These are phyloP conservation scores for Copsychus sechellarum DNA, from an alignment of 2,113 vertebrate genomes.

Conservation along the genomic window DNA sequence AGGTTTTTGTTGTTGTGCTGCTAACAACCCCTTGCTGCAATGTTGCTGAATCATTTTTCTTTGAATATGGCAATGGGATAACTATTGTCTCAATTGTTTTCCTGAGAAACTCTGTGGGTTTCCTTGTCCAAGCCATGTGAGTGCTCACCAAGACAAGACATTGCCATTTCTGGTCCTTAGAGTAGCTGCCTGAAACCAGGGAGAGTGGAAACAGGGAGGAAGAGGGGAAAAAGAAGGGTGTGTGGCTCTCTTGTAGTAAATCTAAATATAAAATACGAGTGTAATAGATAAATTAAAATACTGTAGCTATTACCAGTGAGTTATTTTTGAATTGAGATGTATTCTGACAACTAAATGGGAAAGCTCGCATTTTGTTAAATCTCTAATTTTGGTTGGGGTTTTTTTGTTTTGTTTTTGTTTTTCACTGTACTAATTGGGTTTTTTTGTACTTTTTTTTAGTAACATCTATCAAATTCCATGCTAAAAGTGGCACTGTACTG, in stretches of 20 bases:
- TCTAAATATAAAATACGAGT: background rate
- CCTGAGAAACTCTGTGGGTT: background rate
- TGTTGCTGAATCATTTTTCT: background rate
- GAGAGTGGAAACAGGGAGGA: background rate
- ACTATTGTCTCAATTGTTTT: slow-evolving; percentile 35
- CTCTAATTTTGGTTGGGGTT: background rate
- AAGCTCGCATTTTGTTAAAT: background rate
- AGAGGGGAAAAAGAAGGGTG: background rate
- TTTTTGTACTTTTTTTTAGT: background rate
- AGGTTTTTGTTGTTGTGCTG: slow-evolving; percentile 18
- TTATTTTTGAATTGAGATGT: background rate
- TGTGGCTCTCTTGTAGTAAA: background rate
- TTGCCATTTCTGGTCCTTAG: background rate
- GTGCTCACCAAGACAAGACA: fast-evolving
- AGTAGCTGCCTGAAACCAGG: background rate
- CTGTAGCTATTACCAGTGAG: background rate
- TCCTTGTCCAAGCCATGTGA: background rate
- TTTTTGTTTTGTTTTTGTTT: background rate
- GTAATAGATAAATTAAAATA: background rate
- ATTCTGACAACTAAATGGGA: background rate
- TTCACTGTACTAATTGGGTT: background rate
- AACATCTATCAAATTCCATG: background rate
- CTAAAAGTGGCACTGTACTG: background rate
- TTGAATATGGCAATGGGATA: background rate
- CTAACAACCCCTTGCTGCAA: background rate